Evolutionary conservation across 2,888 invertebrate species (phyloP), one percentile per base, ranked within the genome.

Genomic region (Pandemis heparana): DNA sequence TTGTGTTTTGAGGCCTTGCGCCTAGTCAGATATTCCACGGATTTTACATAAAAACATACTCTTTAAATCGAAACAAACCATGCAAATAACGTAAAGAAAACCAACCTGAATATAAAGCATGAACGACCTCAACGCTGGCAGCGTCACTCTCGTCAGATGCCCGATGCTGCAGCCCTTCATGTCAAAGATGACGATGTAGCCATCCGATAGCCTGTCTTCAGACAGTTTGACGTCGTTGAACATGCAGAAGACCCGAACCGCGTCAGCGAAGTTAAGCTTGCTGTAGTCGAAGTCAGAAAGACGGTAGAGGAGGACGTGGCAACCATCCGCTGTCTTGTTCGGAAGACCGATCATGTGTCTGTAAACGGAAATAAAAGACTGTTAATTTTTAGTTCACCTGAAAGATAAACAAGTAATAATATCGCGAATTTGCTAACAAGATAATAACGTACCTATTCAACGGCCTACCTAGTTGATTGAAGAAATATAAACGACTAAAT

Each of bases 131-230:
- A 96, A 83, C 2, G 96, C 95, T 0, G 96, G 96, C 68, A 96
- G 82, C 62, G 95, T 96, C 12, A 96, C 96, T 79, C 96, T 90
- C 0, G 96, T 95, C 69, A 96, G 84, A 85, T 96, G 96, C 0
- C 96, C 96, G n/a, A 96, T 86, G 61, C 95, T 95, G 77, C 96
- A 95, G 18, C 96, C 95, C 85, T 96, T 96, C 96, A 96, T 96
- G 81, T 96, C 96, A 79, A 96, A 96, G 75, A 96, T 93, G 41
- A 96, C 96, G 70, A 96, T 92, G 81, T 96, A 96, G 0, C 94
- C 95, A 59, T 94, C 94, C 16, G 93, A 91, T 53, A 95, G 87
- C 0, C 94, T 87, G 81, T 96, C 96, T 79, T 96, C 96, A 0
- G 96, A 96, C 62, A 96, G 85, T 75, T 96, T 94, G 75, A 95